Evolutionary conservation across 2,113 vertebrate species (phyloP), one percentile per base, ranked within the genome.

Genomic region (Setophaga kirtlandii): DNA sequence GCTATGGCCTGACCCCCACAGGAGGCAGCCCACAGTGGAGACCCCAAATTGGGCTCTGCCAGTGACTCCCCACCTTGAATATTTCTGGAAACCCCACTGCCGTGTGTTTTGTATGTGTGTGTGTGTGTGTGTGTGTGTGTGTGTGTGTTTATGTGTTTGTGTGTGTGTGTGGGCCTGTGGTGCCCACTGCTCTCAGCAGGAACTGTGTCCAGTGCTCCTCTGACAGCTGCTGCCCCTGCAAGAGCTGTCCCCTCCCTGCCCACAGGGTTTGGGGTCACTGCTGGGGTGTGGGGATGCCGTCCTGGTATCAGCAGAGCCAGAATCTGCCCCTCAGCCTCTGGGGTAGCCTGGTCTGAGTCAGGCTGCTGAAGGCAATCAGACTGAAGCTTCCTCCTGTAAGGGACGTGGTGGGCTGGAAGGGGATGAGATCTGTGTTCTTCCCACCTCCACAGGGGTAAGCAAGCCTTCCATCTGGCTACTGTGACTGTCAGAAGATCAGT

Each of bases 1-100:
- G 93, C 97, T 46, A 97, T 97, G 97, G 95, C 97, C 56, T 97
- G 93, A 97, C 55, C 59, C 37, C n/a, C 14, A 17, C 3, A 2
- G 46, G 23, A 56, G 44, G 23, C 52, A 77, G 46, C 55, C 59
- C 31, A 41, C 2, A 3, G 58, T 21, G 6, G 33, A 76, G 78
- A 69, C 37, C 13, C 21, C 56, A 47, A 14, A 42, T 0, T 3
- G 10, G 64, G 53, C 49, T 74, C 50, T 81, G 73, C n/a, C 3
- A 3, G 42, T 73, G 41, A 53, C 49, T 81, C 46, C 60, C 55
- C 5, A 5, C 33, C 59, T 50, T 20, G 71, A 91, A 78, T 27
- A 46, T 85, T n/a, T 89, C 74, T 4, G 4, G 85, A 44, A 82
- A 22, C 46, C 78, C 1, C 1, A 18, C 42, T 63, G 89, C 46